phyloP scores from a whole-genome alignment of 2,113 vertebrate species.

The Rhea americana region DNA sequence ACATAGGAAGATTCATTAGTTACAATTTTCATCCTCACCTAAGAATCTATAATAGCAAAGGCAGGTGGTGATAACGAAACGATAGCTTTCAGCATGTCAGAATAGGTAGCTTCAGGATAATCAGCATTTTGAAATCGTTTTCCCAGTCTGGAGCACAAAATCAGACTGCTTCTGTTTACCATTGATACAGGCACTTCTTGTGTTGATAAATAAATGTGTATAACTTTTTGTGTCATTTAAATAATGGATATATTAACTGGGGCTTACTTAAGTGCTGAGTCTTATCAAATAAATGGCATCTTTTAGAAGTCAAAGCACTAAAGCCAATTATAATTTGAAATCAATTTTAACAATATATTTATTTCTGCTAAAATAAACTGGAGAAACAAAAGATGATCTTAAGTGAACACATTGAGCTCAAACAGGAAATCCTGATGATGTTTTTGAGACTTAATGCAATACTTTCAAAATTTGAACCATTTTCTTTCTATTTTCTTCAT shows the following conservation, averaged over 20 bases:
- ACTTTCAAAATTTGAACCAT: background rate
- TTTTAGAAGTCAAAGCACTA: background rate
- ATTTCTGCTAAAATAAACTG: background rate
- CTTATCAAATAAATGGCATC: background rate
- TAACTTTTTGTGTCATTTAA: conserved; percentile 13
- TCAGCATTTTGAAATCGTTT: conserved; percentile 56
- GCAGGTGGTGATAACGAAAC: conserved; percentile 55
- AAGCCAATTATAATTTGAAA: background rate
- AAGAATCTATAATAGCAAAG: background rate
- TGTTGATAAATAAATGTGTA: conserved; percentile 37
- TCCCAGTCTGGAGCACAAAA: conserved; percentile 19
- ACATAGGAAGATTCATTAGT: background rate
- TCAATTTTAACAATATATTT: background rate
- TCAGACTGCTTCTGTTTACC: conserved; percentile 71
- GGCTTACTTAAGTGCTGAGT: background rate
- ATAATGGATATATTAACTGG: background rate
- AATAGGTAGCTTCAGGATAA: conserved; percentile 52
- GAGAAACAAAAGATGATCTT: background rate
- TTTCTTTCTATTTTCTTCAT: background rate
- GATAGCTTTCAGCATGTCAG: conserved; percentile 39
- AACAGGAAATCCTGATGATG: background rate
- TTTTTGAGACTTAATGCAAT: background rate
- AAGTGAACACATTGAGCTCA: background rate
- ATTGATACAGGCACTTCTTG: conserved; percentile 14
- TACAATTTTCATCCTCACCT: conserved; percentile 12